A percentile compares a stretch with the other conserved stretches of the same genome.
These are phyloP conservation scores for Willisornis vidua DNA, from an alignment of 2,113 vertebrate species.

Conservation along the genomic window DNA sequence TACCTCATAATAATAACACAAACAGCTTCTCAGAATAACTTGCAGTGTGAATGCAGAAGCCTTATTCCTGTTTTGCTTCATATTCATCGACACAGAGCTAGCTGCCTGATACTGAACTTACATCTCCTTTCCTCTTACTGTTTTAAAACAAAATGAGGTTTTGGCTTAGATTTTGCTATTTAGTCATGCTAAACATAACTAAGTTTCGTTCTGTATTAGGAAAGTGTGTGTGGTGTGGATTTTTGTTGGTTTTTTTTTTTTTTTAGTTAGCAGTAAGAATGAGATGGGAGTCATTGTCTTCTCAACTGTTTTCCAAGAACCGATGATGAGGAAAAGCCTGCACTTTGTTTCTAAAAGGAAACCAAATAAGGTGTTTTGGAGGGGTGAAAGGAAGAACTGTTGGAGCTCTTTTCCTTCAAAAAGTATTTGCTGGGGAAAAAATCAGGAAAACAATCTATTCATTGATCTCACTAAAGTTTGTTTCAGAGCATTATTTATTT, in stretches of 20 bases:
- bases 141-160: not conserved
- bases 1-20: not conserved
- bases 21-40: not conserved
- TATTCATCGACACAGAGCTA: not conserved
- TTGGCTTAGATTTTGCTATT: not conserved
- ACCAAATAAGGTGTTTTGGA: not conserved
- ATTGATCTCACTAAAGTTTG: not conserved
- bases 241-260: not conserved
- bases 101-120: not conserved
- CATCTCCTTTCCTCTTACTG: not conserved
- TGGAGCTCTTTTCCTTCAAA: not conserved
- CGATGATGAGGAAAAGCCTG: not conserved
- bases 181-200: not conserved
- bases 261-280: not conserved
- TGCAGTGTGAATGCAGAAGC: not conserved
- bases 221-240: not conserved
- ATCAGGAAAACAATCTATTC: not conserved
- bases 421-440: fast-evolving
- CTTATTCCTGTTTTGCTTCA: not conserved
- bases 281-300: not conserved
- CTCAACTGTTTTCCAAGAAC: not conserved
- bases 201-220: not conserved
- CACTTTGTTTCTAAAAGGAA: not conserved
- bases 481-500: not conserved
- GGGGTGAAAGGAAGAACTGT: not conserved